Evolutionary conservation across 1,140 invertebrate genomes (phyloP), one percentile per base, ranked within the genome.

Genomic region (Pseudomyrmex flavicornis): DNA sequence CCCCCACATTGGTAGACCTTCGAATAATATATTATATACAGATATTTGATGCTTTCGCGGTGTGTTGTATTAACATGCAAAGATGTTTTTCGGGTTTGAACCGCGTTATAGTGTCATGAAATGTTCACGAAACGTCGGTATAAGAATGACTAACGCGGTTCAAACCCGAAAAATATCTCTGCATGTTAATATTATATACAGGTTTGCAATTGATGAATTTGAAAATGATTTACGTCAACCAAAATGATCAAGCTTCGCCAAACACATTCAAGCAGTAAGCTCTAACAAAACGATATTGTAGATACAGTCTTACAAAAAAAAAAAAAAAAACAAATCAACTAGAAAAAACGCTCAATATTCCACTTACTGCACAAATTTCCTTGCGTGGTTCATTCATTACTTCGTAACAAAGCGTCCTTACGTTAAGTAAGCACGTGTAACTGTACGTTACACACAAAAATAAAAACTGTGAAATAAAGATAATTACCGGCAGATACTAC

Each of bases 1-100:
- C 92, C 0, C 61, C 26, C 5, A 79, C 80, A 44, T 80, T 91
- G 13, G 74, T 91, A 7, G 90, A 91, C 82, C 92, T 93, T 88
- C 3, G 22, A 87, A 80, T 35, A 35, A 35, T 35, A 35, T 35
- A 52, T 17, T 17, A 17, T 17, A 17, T 17, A 17, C 17, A 17
- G 17, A 17, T 17, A 17, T 17, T 17, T 17, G 17, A 17, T 17
- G 17, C 17, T 17, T 17, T 17, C 17, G 17, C 17, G 17, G 17
- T 17, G 17, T 17, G 17, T 17, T 17, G 17, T 17, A 17, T 17
- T 0, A 17, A 17, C 17, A 0, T 17, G 17, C 17, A 17, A 17
- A 17, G 17, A 17, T 17, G 17, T 17, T 17, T 17, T 17, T 17
- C 17, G 17, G 17, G 17, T 17, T 17, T 17, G 17, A 17, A 17